Evolutionary conservation across 2,113 vertebrate species (phyloP).

Genomic region (Ivindomyrus marchei): DNA sequence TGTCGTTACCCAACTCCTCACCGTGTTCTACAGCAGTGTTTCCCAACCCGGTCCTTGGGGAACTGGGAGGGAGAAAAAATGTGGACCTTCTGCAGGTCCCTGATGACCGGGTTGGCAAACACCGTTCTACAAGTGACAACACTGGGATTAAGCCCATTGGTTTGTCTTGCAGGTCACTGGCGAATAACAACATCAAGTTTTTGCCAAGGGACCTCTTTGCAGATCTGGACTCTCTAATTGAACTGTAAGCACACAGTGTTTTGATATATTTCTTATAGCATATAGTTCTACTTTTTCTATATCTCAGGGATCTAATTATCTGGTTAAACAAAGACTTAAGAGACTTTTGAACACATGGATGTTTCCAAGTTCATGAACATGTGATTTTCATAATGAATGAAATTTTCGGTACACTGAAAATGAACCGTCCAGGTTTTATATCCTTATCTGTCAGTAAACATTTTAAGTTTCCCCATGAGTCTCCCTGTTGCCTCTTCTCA

Average conservation of each 20-base stretch:
- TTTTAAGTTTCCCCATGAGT: background rate
- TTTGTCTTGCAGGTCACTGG: slow-evolving; percentile 79
- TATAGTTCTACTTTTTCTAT: background rate
- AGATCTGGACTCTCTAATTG: slow-evolving; percentile 91
- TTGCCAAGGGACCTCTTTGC: slow-evolving; percentile 86
- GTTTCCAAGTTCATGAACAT: background rate
- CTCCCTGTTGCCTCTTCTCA: slow-evolving; percentile 40
- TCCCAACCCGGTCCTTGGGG: background rate
- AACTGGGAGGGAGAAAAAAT: background rate
- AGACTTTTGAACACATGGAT: background rate
- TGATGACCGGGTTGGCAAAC: background rate
- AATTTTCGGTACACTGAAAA: background rate
- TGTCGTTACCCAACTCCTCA: background rate
- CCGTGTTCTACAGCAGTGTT: slow-evolving; percentile 25
- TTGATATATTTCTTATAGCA: background rate
- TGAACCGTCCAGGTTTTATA: background rate
- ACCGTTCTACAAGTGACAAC: slow-evolving; percentile 22
- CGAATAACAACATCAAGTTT: slow-evolving; percentile 88
- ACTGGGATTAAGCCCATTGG: slow-evolving; percentile 30
- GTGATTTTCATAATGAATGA: background rate
- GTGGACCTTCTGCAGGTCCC: background rate
- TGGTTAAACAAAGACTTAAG: background rate
- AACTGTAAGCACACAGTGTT: slow-evolving; percentile 75
- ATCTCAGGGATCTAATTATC: background rate
- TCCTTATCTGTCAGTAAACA: background rate